A percentile compares a stretch with the other conserved stretches of the same genome.
Conservation (phyloP, 92 coral and sea anemone species). For the Epizoanthus stellaris region DNA sequence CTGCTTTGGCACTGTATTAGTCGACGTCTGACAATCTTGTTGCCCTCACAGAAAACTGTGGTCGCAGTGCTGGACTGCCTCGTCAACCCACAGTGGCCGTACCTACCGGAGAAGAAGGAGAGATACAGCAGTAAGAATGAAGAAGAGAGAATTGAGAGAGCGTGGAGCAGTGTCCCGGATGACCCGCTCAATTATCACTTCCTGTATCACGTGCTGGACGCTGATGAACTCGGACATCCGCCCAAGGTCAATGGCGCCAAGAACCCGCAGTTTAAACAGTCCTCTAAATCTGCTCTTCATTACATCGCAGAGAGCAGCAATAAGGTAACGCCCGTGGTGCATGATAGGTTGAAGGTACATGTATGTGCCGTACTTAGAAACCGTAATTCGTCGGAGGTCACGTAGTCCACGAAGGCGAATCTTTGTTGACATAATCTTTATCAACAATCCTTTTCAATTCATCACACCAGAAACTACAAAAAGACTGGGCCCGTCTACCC, state of each 20-base stretch:
- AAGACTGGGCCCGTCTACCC: too few species aligned
- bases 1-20: too few species aligned
- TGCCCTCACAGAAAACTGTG: slow-evolving; percentile 75
- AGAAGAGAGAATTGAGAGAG: slow-evolving; percentile 77
- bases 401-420: too few species aligned
- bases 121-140: slow-evolving; percentile 51
- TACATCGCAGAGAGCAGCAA: slow-evolving; percentile 81
- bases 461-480: too few species aligned
- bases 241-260: slow-evolving; percentile 65
- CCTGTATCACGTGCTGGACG: slow-evolving; percentile 83
- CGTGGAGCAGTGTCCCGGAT: slow-evolving; percentile 98
- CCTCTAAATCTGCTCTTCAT: slow-evolving; percentile 84
- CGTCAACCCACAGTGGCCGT: slow-evolving; percentile 96
- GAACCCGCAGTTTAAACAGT: slow-evolving; percentile 65
- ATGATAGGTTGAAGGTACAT: not conserved
- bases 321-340: slow-evolving; percentile 50
- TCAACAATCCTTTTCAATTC: too few species aligned
- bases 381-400: too few species aligned
- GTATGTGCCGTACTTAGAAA: too few species aligned
- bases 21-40: too few species aligned
- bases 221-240: slow-evolving; percentile 78
- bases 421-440: too few species aligned
- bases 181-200: slow-evolving; percentile 95
- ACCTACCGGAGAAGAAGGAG: slow-evolving; percentile 75
- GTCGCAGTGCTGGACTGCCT: slow-evolving; percentile 90